These are phyloP conservation scores for Drosophila orena DNA, from an alignment of 1,140 invertebrate genomes.

Conservation along the genomic window DNA sequence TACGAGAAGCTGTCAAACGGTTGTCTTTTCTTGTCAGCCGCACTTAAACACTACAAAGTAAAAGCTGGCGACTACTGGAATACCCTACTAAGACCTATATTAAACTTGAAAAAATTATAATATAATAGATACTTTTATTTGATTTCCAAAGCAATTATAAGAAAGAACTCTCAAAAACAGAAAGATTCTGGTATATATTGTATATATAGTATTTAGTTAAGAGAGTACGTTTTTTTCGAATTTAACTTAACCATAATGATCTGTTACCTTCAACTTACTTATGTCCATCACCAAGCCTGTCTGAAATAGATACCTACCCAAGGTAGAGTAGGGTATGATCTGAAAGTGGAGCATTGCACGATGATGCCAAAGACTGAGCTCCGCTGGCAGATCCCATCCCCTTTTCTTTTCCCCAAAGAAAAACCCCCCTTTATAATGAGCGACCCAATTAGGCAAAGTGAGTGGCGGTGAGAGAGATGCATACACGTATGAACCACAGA, in stretches of 20 bases:
- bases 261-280: not conserved
- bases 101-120: not conserved
- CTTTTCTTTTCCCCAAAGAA: not conserved
- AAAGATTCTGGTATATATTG: too few species aligned
- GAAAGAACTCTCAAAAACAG: too few species aligned
- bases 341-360: constrained; percentile 71
- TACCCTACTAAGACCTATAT: not conserved
- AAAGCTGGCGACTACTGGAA: not conserved
- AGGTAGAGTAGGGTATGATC: not conserved
- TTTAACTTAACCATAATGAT: not conserved
- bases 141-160: too few species aligned
- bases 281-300: too few species aligned
- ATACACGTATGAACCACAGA: constrained; percentile 83
- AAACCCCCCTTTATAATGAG: constrained; percentile 60
- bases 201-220: too few species aligned
- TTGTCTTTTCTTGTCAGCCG: constrained; percentile 63
- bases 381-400: constrained; percentile 10
- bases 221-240: not conserved
- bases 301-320: too few species aligned
- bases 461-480: constrained; percentile 69
- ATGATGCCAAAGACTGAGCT: constrained; percentile 14
- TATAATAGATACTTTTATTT: too few species aligned
- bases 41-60: not conserved
- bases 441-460: constrained; percentile 82
- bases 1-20: constrained; percentile 70